Percentiles rank a stretch among this genome's conserved stretches.
phyloP scores from a whole-genome alignment of 2,113 vertebrate genomes.

The Tenrec ecaudatus region DNA sequence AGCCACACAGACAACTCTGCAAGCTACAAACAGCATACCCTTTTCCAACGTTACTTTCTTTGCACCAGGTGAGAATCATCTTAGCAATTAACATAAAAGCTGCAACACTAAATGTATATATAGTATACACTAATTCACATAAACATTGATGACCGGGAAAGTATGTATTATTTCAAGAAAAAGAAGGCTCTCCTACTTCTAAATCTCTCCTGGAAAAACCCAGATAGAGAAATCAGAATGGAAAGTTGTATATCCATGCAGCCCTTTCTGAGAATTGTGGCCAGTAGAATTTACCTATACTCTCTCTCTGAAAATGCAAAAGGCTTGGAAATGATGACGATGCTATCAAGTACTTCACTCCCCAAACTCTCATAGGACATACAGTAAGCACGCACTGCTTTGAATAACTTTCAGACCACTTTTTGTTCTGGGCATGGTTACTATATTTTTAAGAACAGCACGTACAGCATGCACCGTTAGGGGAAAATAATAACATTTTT shows the following conservation, averaged over 20 bases:
- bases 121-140: background rate
- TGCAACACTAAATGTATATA: background rate
- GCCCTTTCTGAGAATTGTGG: background rate
- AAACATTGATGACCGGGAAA: background rate
- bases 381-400: background rate
- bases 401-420: background rate
- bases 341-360: background rate
- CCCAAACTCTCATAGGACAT: accelerated
- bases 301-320: background rate
- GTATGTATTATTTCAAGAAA: conserved; percentile 27
- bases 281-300: background rate
- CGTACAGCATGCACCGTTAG: background rate
- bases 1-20: conserved; percentile 10
- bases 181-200: background rate
- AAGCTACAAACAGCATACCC: background rate
- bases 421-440: background rate
- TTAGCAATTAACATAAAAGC: background rate
- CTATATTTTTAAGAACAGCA: background rate
- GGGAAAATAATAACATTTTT: background rate
- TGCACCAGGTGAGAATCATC: background rate
- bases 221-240: conserved; percentile 10
- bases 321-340: background rate
- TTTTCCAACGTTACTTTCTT: background rate
- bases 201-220: conserved; percentile 3
- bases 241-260: background rate